A percentile compares a stretch with the other conserved stretches of the same genome.
Evolutionary conservation across 2,113 vertebrate genomes (phyloP).

Genomic region (Corythornis vintsioides): DNA sequence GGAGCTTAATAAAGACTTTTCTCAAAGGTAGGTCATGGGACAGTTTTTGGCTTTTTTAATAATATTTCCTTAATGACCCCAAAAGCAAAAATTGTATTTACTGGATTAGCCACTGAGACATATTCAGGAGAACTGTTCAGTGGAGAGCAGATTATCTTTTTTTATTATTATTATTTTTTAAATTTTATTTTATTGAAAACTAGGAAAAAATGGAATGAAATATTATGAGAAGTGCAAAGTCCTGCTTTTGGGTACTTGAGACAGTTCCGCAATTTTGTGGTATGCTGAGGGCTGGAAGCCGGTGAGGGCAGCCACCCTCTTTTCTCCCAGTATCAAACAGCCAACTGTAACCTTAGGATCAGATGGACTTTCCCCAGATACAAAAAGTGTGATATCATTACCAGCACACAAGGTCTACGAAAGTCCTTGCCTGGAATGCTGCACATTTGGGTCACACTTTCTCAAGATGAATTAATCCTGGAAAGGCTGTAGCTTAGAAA

Average conservation of each 20-base stretch:
- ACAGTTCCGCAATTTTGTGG: not conserved
- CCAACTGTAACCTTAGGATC: not conserved
- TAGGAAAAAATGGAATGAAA: not conserved
- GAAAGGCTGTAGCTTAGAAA: not conserved
- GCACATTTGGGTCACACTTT: slow-evolving; percentile 6
- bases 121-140: not conserved
- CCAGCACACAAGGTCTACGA: not conserved
- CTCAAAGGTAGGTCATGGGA: not conserved
- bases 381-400: not conserved
- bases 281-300: not conserved
- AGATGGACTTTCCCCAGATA: not conserved
- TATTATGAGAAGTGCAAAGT: not conserved
- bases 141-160: not conserved
- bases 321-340: not conserved
- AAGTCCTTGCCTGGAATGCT: not conserved
- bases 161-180: no score
- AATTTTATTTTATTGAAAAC: not conserved
- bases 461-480: not conserved
- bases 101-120: not conserved
- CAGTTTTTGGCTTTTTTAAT: not conserved
- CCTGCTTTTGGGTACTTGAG: accelerated
- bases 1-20: not conserved
- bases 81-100: not conserved
- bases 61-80: not conserved
- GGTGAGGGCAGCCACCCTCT: not conserved